Evolutionary conservation across 2,888 invertebrate species (phyloP), one percentile per base, ranked within the genome.

Genomic region (Drosophila mulleri): DNA sequence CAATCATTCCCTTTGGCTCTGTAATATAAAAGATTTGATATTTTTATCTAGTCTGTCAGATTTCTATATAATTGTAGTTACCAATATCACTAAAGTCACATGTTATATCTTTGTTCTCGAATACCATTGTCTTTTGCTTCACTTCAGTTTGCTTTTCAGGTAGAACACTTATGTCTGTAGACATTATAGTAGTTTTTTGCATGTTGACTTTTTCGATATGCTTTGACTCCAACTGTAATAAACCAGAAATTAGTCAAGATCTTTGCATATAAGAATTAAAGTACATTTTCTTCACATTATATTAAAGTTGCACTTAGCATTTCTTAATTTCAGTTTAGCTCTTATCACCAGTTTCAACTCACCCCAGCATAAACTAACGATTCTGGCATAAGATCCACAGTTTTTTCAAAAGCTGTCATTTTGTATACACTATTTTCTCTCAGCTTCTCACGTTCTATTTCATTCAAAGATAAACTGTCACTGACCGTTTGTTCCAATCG

Each of bases 351-450:
- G 5, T 44, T 18, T 26, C 23, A 41, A 68, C 45, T 56, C 63
- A 62, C 83, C 57, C 26, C 42, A 12, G 59, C 18, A 29, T 8
- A 42, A 0, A 20, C 0, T 20, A 59, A 37, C 16, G 26, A 26
- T 3, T 48, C 42, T 37, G 86, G 67, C 50, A 83, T 47, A 1
- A 84, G 64, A 50, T 84, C 80, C 18, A 85, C 47, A 14, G 83
- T 84, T 41, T 78, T 88, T 11, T 84, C 83, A 35, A 39, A 58
- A 7, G 69, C 18, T 14, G 61, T 54, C 12, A 41, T 48, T 3
- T 54, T 70, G 18, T 66, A 82, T 7, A 56, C 8, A 18, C 76
- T 59, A 54, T 53, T 64, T 42, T 76, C 70, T 9, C 56, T 58
- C 37, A 88, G 32, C 26, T 60, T 74, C 6, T 61, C 48, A 0